Evolutionary conservation across 1,140 invertebrate species (phyloP).

Genomic region (Apolygus lucorum): DNA sequence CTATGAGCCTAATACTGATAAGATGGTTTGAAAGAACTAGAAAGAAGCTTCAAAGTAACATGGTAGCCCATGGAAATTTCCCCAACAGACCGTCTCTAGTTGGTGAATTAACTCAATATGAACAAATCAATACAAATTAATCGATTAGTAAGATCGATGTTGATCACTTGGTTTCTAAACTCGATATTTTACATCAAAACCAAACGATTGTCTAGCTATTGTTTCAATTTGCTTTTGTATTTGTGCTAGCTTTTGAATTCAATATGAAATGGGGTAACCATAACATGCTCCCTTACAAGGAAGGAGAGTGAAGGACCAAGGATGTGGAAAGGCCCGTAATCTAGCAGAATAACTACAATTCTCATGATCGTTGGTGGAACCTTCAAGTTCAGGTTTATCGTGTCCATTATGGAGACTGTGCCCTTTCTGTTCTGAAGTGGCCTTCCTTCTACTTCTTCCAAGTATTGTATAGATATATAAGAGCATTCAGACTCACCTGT

Average conservation of each 20-base stretch:
- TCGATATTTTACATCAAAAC: background rate
- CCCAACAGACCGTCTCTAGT: too few relatives aligned
- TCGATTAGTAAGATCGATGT: background rate
- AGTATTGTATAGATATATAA: background rate
- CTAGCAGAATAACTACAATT: too few relatives aligned
- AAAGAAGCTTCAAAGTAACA: background rate
- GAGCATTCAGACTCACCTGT: slow-evolving; percentile 2
- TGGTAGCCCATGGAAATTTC: too few relatives aligned
- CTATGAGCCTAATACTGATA: background rate
- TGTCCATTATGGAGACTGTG: background rate
- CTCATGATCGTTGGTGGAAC: background rate
- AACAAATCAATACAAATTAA: background rate
- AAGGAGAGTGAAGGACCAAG: too few relatives aligned
- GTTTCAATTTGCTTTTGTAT: too few relatives aligned
- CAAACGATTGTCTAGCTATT: too few relatives aligned
- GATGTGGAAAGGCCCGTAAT: too few relatives aligned
- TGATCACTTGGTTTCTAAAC: background rate
- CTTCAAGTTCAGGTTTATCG: background rate
- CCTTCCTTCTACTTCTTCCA: too few relatives aligned
- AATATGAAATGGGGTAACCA: too few relatives aligned
- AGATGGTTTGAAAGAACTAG: background rate
- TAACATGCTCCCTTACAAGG: too few relatives aligned
- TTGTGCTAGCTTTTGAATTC: too few relatives aligned
- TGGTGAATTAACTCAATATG: too few relatives aligned
- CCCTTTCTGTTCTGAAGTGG: background rate